These are phyloP conservation scores for Myiopsitta monachus DNA, from an alignment of 2,113 vertebrate genomes.

Conservation along the genomic window DNA sequence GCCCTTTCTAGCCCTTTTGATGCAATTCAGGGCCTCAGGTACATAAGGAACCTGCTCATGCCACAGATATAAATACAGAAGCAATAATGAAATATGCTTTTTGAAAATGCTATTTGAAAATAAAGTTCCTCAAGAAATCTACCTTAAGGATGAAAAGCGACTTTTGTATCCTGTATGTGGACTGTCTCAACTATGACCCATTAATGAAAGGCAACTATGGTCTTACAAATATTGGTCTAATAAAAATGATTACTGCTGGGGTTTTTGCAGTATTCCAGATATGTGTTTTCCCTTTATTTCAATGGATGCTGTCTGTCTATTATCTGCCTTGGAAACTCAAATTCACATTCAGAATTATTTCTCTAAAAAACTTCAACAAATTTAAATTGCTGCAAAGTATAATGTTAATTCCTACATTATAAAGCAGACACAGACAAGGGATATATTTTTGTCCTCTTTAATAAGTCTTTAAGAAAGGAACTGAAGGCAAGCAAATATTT, in stretches of 20 bases:
- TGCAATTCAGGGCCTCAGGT: neutral
- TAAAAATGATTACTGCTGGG: neutral
- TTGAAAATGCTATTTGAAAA: neutral
- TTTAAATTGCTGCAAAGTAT: neutral
- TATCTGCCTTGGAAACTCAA: neutral
- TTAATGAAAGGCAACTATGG: neutral
- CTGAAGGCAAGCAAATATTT: neutral
- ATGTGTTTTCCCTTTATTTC: neutral
- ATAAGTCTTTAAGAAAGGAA: neutral
- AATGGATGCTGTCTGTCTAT: neutral
- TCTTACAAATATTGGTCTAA: neutral
- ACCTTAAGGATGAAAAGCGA: neutral
- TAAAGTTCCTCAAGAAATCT: neutral
- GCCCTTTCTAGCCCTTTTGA: neutral
- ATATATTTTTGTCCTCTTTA: neutral
- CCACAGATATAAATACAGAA: neutral
- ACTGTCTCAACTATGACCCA: neutral
- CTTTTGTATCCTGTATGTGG: neutral
- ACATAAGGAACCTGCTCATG: neutral
- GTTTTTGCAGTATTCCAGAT: neutral
- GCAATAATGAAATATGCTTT: neutral
- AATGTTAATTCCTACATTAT: neutral
- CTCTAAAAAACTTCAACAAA: neutral
- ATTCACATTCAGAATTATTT: neutral
- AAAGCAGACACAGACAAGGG: neutral